Evolutionary conservation across 2,797 vertebrate species (phyloP), one percentile per base, ranked within the genome.

Genomic region (Urophycis tenuis): DNA sequence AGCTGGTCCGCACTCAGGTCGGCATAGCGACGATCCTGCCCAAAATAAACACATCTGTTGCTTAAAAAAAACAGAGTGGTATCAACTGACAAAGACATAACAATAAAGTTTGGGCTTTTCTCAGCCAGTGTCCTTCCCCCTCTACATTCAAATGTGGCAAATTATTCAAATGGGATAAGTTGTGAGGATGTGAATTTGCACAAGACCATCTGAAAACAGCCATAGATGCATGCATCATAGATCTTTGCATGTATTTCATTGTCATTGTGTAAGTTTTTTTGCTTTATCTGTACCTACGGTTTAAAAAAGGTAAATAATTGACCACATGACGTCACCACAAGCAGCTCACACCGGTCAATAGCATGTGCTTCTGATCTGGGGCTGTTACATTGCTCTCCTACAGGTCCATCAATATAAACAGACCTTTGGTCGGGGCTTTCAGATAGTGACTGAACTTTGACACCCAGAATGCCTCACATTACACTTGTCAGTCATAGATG

Each of bases 1-100:
- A 98, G 91, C 89, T 96, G 95, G 76, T 96, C 95, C 82, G 95
- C 94, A 0, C 94, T 95, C 74, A 97, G 90, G 78, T 96, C 95
- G 2, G 92, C 94, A 1, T 97, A 97, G 81, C 96, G 95, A 41
- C 95, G 95, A 85, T 98, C 96, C 96, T 97, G 81, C 25, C 73
- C 5, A 34, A 71, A 17, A 72, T 25, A n/a, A 5, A 72, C 33
- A 25, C 15, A 70, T 15, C 29, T 31, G 30, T 33, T 7, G 19
- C 70, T 32, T 33, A 71, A 71, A 34, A 71, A 12, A 3, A 2
- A 60, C 22, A 25, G 49, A 60, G 15, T n/a, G 9, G 45, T 9
- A 60, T 60, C 49, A 60, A 60, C 49, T n/a, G 49, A 60, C 49
- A 60, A 60, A 60, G 17, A 60, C 49, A 60, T n/a, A 9, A n/a